Base-by-base conservation (phyloP, 1,140 invertebrate genomes). In the Cydia amplana region DNA sequence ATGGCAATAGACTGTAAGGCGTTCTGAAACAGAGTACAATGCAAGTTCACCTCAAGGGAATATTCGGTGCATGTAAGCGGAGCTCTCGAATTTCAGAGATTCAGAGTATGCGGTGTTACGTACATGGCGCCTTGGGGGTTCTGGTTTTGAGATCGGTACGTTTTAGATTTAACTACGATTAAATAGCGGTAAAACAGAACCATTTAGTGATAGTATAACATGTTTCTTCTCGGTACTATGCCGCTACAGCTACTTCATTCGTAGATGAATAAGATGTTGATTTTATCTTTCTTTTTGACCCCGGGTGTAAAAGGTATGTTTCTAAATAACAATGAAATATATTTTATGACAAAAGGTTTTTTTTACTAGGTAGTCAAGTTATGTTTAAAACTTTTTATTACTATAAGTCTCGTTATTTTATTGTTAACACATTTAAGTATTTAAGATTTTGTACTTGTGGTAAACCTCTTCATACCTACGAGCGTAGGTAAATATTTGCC, bases 41-140 rank as follows among this genome's bases (percentile, higher is more conserved):
- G 65, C 65, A 70, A 23, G 65, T 40, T 70, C 65, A 70, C n/a
- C 65, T 36, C 65, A 70, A 36, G 65, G 65, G 65, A 43, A 40
- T 70, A 43, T 70, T 70, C 65, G 16, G 65, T 70, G 32, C 65
- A 70, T 70, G 65, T 43, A 40, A 36, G 65, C 65, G n/a, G 25
- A 67, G 23, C 63, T 23, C 64, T 67, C 28, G 64, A 67, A 67
- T 40, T 36, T 40, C 28, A 70, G 65, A 36, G 65, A 70, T 70
- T 70, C 65, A n/a, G 65, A 36, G 28, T 70, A 40, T 70, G 36
- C 65, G 28, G 65, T 70, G 65, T 70, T 40, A 36, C 32, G 28
- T 16, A 70, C 65, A 36, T 16, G 18, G 28, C n/a, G 32, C 65
- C 65, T 36, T 70, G 32, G 32, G 65, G 32, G 16, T 40, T 18